A percentile compares a stretch with the other conserved stretches of the same genome.
These are phyloP conservation scores for Vanessa cardui DNA, from an alignment of 2,888 invertebrate species.

Conservation along the genomic window DNA sequence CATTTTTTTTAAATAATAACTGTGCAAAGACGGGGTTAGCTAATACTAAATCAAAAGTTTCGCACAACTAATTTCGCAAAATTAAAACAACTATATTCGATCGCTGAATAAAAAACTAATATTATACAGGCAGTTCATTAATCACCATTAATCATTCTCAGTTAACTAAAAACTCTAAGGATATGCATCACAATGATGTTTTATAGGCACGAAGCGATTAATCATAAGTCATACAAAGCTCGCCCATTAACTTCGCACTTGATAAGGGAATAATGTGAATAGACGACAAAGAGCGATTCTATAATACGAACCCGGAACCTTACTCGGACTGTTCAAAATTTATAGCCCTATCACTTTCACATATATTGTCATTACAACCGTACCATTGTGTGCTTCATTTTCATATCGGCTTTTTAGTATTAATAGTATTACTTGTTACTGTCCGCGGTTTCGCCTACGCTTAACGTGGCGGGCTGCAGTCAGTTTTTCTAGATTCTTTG, in stretches of 20 bases:
- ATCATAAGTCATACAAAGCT: slow-evolving; percentile 79
- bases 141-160: slow-evolving; percentile 44
- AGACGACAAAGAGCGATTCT: slow-evolving; percentile 70
- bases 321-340: slow-evolving; percentile 58
- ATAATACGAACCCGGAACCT: slow-evolving; percentile 48
- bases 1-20: too few relatives aligned
- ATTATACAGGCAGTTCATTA: slow-evolving; percentile 17
- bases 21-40: too few relatives aligned
- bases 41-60: too few relatives aligned
- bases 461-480: too few relatives aligned
- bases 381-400: slow-evolving; percentile 24
- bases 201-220: slow-evolving; percentile 75
- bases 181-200: slow-evolving; percentile 78
- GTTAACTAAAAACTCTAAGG: slow-evolving; percentile 69
- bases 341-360: slow-evolving; percentile 72
- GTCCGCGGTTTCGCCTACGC: too few relatives aligned
- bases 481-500: too few relatives aligned
- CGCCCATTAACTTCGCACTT: slow-evolving; percentile 80
- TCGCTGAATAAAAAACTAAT: not conserved
- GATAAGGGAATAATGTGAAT: slow-evolving; percentile 79
- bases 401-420: slow-evolving; percentile 12
- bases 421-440: not conserved
- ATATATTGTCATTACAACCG: slow-evolving; percentile 58
- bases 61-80: too few relatives aligned
- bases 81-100: too few relatives aligned